These are phyloP conservation scores for Drosophila neotestacea DNA, from an alignment of 2,888 invertebrate species.

Conservation along the genomic window DNA sequence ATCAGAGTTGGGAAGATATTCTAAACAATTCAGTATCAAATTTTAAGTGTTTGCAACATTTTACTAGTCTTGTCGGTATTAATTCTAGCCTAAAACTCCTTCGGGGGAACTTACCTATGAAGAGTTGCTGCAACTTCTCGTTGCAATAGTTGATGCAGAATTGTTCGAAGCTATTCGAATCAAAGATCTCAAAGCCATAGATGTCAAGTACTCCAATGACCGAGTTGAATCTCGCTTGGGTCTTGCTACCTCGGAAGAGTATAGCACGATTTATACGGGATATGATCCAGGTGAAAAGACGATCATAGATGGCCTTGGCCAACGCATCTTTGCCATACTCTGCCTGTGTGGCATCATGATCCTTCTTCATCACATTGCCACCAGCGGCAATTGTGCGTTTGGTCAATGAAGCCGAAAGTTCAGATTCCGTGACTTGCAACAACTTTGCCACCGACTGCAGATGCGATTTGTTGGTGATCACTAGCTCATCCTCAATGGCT, in stretches of 20 bases:
- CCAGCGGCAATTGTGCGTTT: conserved; percentile 96
- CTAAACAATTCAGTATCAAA: no score
- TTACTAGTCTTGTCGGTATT: no score
- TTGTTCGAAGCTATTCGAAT: conserved; percentile 98
- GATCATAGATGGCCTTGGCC: conserved; percentile 97
- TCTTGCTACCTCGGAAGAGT: conserved; percentile 88
- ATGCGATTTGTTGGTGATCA: conserved; percentile 87
- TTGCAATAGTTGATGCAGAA: conserved; percentile 99
- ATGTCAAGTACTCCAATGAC: conserved; percentile 96
- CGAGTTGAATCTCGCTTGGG: conserved; percentile 81
- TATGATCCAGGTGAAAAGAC: conserved; percentile 97
- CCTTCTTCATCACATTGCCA: conserved; percentile 96
- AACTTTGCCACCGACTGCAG: conserved; percentile 88
- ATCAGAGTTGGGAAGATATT: no score
- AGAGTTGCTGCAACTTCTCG: conserved; percentile 98
- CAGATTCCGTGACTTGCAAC: conserved; percentile 88
- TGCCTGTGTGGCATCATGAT: conserved; percentile 94
- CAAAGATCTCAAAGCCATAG: conserved; percentile 99
- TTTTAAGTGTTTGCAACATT: no score
- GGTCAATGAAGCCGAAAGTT: conserved; percentile 91
- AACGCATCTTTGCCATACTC: conserved; percentile 94
- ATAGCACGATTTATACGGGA: conserved; percentile 96
- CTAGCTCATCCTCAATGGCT: conserved; percentile 89
- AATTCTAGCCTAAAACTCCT: no score
- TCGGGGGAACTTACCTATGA: conserved; percentile 90